Conservation (phyloP, 2,113 vertebrate genomes). For the Oryzias celebensis region DNA sequence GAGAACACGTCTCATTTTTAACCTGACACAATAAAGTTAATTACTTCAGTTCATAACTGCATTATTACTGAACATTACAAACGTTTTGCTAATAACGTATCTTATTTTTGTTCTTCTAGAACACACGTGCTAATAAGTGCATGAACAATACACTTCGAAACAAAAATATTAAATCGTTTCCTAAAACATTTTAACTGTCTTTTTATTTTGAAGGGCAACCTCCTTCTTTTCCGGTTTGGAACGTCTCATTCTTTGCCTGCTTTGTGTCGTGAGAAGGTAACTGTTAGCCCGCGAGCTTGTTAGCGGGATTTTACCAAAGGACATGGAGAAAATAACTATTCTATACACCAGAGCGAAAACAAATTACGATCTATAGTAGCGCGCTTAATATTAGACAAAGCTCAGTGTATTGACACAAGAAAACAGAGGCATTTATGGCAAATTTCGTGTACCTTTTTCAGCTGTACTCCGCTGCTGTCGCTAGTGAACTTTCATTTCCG, state of each 20-base stretch:
- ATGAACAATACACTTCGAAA: neutral
- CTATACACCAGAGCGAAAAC: neutral
- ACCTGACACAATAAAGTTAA: too few species aligned
- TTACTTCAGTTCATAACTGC: too few species aligned
- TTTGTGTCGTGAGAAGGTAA: constrained; percentile 43
- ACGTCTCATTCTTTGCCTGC: neutral
- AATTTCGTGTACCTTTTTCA: constrained; percentile 66
- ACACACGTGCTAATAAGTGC: neutral
- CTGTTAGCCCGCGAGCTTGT: constrained; percentile 52
- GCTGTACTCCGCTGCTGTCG: constrained; percentile 59
- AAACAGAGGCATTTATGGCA: neutral
- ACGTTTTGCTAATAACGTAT: too few species aligned
- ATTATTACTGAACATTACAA: too few species aligned
- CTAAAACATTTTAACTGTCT: accelerated
- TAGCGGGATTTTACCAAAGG: constrained; percentile 34
- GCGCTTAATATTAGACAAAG: neutral
- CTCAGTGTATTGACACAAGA: neutral
- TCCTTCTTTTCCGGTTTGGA: neutral
- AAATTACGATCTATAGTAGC: neutral
- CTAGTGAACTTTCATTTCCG: constrained; percentile 78
- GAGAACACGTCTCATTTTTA: too few species aligned
- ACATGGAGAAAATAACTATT: constrained; percentile 27
- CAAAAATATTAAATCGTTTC: neutral
- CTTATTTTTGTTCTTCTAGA: too few species aligned
- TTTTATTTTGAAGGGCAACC: constrained; percentile 26